A percentile compares a stretch with the other conserved stretches of the same genome.
phyloP scores from a whole-genome alignment of 35 echinoderm and acorn worm species.

The Heliocidaris erythrogramma region DNA sequence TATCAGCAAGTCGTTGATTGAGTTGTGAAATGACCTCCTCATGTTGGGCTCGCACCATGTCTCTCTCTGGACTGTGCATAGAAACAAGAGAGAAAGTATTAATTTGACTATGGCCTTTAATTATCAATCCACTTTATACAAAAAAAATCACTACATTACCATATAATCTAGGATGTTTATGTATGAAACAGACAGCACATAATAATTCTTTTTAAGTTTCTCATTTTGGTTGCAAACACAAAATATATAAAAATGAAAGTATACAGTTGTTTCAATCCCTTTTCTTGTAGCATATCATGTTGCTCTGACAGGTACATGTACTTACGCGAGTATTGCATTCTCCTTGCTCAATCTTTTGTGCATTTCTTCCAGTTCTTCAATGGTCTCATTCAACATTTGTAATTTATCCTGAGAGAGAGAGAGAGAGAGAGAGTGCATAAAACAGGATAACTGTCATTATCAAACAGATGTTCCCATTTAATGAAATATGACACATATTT shows the following conservation, averaged over 20 bases:
- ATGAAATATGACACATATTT: too few species aligned
- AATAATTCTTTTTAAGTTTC: too few species aligned
- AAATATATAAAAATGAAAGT: too few species aligned
- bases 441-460: background rate
- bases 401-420: constrained; percentile 72
- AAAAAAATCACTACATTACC: too few species aligned
- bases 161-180: too few species aligned
- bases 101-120: too few species aligned
- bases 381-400: constrained; percentile 74
- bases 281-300: too few species aligned
- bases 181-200: too few species aligned
- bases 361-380: constrained; percentile 74
- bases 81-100: background rate
- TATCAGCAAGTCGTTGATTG: constrained; percentile 95
- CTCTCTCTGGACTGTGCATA: constrained; percentile 83
- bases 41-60: constrained; percentile 91
- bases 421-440: background rate
- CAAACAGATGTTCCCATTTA: too few species aligned
- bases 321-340: constrained; percentile 98
- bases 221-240: too few species aligned
- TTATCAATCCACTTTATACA: too few species aligned
- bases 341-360: constrained; percentile 81
- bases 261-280: too few species aligned
- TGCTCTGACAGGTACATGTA: background rate
- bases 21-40: constrained; percentile 95